These are phyloP conservation scores for Epizoanthus fatuus DNA, from an alignment of 92 coral and sea anemone species.

Conservation along the genomic window DNA sequence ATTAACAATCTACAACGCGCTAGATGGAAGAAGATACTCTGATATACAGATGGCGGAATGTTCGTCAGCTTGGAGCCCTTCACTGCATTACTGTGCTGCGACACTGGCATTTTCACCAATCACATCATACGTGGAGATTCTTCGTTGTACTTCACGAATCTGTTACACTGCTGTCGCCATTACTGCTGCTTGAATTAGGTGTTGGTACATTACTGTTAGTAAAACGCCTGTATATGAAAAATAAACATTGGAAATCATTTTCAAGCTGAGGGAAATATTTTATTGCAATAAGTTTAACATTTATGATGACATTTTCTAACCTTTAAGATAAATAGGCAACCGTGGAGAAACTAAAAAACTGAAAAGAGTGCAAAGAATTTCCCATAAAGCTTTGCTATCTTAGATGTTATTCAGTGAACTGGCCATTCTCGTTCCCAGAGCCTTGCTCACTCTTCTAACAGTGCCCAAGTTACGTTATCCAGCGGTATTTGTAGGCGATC, in stretches of 20 bases:
- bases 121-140: background rate
- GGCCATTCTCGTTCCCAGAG: too few relatives aligned
- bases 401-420: too few relatives aligned
- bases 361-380: too few relatives aligned
- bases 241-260: background rate
- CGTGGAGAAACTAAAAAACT: too few relatives aligned
- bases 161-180: background rate
- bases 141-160: background rate
- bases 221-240: slow-evolving; percentile 27
- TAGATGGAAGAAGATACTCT: too few relatives aligned
- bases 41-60: background rate
- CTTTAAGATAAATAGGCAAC: too few relatives aligned
- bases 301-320: background rate
- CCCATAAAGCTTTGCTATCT: too few relatives aligned
- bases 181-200: background rate
- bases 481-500: too few relatives aligned
- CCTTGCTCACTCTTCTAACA: too few relatives aligned
- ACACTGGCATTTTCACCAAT: background rate
- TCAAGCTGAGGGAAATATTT: too few relatives aligned
- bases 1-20: too few relatives aligned
- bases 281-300: background rate
- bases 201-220: background rate
- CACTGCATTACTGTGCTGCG: background rate
- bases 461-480: too few relatives aligned
- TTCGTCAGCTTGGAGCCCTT: background rate